phyloP scores from a whole-genome alignment of 2,888 invertebrate species.

The Acanthacorydalis orientalis region DNA sequence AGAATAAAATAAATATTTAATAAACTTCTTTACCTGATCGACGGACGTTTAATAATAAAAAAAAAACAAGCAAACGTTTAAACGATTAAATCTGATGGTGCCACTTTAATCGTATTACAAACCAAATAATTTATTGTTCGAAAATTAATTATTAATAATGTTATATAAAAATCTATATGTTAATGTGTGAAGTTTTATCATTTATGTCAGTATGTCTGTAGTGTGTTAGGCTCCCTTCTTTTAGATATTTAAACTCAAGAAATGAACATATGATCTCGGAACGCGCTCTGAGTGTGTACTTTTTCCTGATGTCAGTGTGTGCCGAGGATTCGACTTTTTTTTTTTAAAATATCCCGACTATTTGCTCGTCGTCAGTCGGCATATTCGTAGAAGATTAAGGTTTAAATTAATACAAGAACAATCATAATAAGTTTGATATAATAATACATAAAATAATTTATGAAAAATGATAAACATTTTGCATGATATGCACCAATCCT shows the following conservation, averaged over 20 bases:
- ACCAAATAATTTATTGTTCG: constrained; percentile 31
- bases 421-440: too few species aligned
- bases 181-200: constrained; percentile 7
- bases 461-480: background rate
- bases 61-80: background rate
- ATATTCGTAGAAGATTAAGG: too few species aligned
- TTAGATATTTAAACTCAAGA: too few species aligned
- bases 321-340: too few species aligned
- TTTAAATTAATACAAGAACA: too few species aligned
- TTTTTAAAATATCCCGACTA: too few species aligned
- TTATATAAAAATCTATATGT: constrained; percentile 2
- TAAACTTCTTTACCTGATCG: background rate
- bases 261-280: too few species aligned
- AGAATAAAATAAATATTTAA: background rate
- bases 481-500: constrained; percentile 24
- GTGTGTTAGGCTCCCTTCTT: background rate
- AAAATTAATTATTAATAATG: constrained; percentile 8
- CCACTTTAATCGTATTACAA: constrained; percentile 29
- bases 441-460: too few species aligned
- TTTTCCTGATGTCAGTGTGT: too few species aligned
- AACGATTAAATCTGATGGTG: constrained; percentile 17
- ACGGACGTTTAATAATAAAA: background rate
- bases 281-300: too few species aligned
- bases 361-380: too few species aligned
- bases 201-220: constrained; percentile 1